These are phyloP conservation scores for Agrilus cyanescens DNA, from an alignment of 2,888 invertebrate species.

Conservation along the genomic window DNA sequence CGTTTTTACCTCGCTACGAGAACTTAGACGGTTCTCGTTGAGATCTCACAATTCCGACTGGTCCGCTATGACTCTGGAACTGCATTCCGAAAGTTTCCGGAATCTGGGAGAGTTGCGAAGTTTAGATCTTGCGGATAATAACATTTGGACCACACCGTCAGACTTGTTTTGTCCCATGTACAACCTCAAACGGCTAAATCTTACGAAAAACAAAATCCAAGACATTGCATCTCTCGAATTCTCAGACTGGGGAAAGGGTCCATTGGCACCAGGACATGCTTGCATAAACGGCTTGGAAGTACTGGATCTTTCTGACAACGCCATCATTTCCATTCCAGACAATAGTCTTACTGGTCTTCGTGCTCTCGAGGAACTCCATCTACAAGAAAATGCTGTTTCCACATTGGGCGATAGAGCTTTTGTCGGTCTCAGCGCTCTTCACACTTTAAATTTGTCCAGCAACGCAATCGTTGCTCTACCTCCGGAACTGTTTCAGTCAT, in stretches of 20 bases:
- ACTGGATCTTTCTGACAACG: slow-evolving; percentile 64
- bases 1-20: slow-evolving; percentile 53
- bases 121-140: slow-evolving; percentile 63
- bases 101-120: slow-evolving; percentile 53
- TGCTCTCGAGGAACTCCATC: slow-evolving; percentile 53
- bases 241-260: slow-evolving; percentile 58
- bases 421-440: slow-evolving; percentile 54
- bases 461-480: slow-evolving; percentile 68
- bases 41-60: slow-evolving; percentile 69
- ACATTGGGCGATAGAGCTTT: slow-evolving; percentile 64
- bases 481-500: slow-evolving; percentile 63
- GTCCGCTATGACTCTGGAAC: slow-evolving; percentile 67
- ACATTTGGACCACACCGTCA: slow-evolving; percentile 62
- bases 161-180: slow-evolving; percentile 62
- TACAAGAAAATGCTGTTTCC: slow-evolving; percentile 67
- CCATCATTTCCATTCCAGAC: slow-evolving; percentile 57
- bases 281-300: slow-evolving; percentile 58
- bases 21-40: slow-evolving; percentile 53
- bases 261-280: slow-evolving; percentile 42
- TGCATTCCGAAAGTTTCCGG: slow-evolving; percentile 59
- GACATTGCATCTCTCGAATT: slow-evolving; percentile 66
- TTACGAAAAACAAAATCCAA: slow-evolving; percentile 66
- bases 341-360: slow-evolving; percentile 59
- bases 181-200: slow-evolving; percentile 55
- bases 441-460: slow-evolving; percentile 64